Evolutionary conservation across 2,113 vertebrate species (phyloP).

Genomic region (Oncorhynchus gorbuscha): DNA sequence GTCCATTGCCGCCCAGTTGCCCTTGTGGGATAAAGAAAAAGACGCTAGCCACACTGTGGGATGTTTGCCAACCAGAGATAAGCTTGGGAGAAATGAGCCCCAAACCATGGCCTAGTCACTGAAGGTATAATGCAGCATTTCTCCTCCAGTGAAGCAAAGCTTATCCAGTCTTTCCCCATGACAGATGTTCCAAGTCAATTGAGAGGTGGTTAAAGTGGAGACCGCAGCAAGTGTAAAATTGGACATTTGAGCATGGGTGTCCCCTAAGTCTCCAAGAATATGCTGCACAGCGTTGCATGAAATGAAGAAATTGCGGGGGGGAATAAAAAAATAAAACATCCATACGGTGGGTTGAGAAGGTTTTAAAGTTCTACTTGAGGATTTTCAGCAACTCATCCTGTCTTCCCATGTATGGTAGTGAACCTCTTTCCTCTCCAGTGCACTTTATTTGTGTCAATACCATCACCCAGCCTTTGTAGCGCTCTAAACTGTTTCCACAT

Average conservation of each 20-base stretch:
- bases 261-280: conserved; percentile 33
- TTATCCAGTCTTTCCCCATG: conserved; percentile 37
- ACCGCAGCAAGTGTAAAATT: conserved; percentile 41
- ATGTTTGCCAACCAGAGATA: conserved; percentile 37
- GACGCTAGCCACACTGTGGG: conserved; percentile 9
- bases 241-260: conserved; percentile 21
- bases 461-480: conserved; percentile 41
- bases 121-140: conserved; percentile 9
- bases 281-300: conserved; percentile 55
- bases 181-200: conserved; percentile 42
- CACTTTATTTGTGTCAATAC: conserved; percentile 46
- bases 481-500: conserved; percentile 28
- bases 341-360: background rate
- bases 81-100: conserved; percentile 25
- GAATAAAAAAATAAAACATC: background rate
- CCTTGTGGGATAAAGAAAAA: conserved; percentile 15
- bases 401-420: conserved; percentile 45
- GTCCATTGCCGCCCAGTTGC: background rate
- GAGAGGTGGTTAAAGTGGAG: conserved; percentile 37
- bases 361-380: background rate
- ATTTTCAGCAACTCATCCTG: conserved; percentile 49
- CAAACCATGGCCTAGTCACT: conserved; percentile 2
- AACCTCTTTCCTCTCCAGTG: conserved; percentile 49
- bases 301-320: conserved; percentile 43
- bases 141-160: conserved; percentile 25